A percentile compares a stretch with the other conserved stretches of the same genome.
These are phyloP conservation scores for Thymelicus sylvestris DNA, from an alignment of 2,888 invertebrate species.

Conservation along the genomic window DNA sequence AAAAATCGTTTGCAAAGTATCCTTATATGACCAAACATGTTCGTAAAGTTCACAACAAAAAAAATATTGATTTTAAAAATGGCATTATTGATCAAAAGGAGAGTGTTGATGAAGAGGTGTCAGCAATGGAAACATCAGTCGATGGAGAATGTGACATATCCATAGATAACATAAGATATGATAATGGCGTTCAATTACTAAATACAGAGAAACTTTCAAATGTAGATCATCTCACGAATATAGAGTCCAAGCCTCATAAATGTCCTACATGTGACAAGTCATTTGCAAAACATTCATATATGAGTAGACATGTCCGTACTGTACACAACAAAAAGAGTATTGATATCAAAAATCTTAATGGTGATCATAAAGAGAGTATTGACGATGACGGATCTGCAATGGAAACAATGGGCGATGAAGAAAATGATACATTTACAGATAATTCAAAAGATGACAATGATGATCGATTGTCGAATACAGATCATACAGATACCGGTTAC, in stretches of 20 bases:
- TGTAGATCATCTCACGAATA: constrained; percentile 3
- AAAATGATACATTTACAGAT: constrained; percentile 44
- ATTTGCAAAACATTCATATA: constrained; percentile 16
- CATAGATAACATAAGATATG: constrained; percentile 1
- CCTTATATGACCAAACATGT: constrained; percentile 5
- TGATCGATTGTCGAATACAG: constrained; percentile 15
- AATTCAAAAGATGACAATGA: constrained; percentile 21
- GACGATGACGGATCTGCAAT: constrained; percentile 9
- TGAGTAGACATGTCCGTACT: constrained; percentile 26
- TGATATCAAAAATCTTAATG: neutral
- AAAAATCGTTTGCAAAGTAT: constrained; percentile 14
- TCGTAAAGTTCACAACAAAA: constrained; percentile 11
- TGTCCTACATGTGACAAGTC: constrained; percentile 16
- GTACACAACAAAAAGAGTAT: constrained; percentile 15
- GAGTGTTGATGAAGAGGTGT: neutral
- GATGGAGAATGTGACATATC: constrained; percentile 10
- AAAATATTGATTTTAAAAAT: neutral
- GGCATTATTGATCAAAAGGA: neutral
- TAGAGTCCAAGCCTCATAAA: neutral
- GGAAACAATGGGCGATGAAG: constrained; percentile 49
- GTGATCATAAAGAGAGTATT: neutral
- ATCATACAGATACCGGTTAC: constrained; percentile 3
- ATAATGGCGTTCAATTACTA: neutral
- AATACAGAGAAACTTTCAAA: neutral
- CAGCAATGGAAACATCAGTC: neutral